Evolutionary conservation across 2,888 invertebrate species (phyloP).

Genomic region (Yponomeuta malinellus): DNA sequence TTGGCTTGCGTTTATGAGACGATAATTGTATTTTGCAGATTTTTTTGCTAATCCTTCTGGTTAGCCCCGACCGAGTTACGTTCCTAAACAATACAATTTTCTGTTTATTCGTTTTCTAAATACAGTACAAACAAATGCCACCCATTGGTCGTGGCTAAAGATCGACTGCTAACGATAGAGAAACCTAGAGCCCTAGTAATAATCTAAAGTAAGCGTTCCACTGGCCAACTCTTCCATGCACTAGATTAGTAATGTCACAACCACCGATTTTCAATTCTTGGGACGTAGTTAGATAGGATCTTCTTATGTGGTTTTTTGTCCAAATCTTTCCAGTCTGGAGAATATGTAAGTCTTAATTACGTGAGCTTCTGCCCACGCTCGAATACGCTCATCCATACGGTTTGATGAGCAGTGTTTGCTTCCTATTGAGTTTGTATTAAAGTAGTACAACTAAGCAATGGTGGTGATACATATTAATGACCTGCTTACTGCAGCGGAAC

Average conservation of each 20-base stretch:
- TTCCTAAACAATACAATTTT: too few species aligned
- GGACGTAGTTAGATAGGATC: neutral
- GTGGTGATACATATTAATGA: neutral
- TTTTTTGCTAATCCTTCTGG: too few species aligned
- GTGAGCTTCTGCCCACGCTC: neutral
- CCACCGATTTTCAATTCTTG: neutral
- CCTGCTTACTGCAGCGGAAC: neutral
- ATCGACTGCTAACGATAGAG: too few species aligned
- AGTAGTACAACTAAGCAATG: neutral
- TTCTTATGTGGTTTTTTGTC: neutral
- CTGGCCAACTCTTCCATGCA: too few species aligned
- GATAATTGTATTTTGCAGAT: neutral
- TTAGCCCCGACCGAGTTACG: too few species aligned
- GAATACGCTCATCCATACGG: neutral
- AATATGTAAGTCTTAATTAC: neutral
- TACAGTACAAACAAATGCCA: too few species aligned
- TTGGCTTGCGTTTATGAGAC: constrained; percentile 4
- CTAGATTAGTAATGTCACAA: neutral
- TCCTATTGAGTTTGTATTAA: neutral
- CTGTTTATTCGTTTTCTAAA: too few species aligned
- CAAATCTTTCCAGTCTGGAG: neutral
- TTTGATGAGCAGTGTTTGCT: neutral
- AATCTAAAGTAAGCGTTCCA: too few species aligned
- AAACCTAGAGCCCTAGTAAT: too few species aligned
- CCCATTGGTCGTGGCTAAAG: too few species aligned